Percentiles rank a stretch among this genome's conserved stretches.
phyloP scores from a whole-genome alignment of 2,797 vertebrate species.

The Chanos chanos region DNA sequence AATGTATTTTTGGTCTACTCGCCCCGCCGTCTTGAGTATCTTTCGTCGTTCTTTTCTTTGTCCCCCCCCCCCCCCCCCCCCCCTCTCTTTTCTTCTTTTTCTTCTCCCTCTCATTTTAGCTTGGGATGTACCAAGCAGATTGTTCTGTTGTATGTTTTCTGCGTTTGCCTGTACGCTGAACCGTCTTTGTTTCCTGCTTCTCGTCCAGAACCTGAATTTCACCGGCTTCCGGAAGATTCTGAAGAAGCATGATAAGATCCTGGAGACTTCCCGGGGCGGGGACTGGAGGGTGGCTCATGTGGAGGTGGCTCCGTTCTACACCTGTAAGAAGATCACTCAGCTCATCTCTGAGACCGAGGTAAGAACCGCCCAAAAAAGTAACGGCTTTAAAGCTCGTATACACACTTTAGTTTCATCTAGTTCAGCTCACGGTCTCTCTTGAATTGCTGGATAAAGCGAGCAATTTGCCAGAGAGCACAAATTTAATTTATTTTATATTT shows the following conservation, averaged over 20 bases:
- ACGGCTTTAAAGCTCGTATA: not conserved
- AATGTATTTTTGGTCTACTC: too few relatives aligned
- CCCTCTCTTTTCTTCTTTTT: not conserved
- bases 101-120: not conserved
- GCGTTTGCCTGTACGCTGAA: not conserved
- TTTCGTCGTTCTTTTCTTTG: not conserved
- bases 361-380: too few relatives aligned
- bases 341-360: slow-evolving; percentile 97
- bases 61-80: not conserved
- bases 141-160: not conserved
- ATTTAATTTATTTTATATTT: too few relatives aligned
- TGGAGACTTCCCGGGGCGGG: slow-evolving; percentile 89
- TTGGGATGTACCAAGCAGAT: not conserved
- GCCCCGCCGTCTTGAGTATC: too few relatives aligned
- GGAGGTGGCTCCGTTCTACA: slow-evolving; percentile 97
- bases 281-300: slow-evolving; percentile 95
- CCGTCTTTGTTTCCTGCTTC: not conserved
- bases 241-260: slow-evolving; percentile 98
- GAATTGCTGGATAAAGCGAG: too few relatives aligned
- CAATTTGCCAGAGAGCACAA: too few relatives aligned
- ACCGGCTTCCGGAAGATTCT: slow-evolving; percentile 97
- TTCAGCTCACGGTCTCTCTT: too few relatives aligned
- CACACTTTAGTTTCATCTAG: not conserved
- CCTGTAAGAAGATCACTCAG: slow-evolving; percentile 98
- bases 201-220: slow-evolving; percentile 92